Conservation (phyloP, 2,113 vertebrate species). For the Copsychus sechellarum region DNA sequence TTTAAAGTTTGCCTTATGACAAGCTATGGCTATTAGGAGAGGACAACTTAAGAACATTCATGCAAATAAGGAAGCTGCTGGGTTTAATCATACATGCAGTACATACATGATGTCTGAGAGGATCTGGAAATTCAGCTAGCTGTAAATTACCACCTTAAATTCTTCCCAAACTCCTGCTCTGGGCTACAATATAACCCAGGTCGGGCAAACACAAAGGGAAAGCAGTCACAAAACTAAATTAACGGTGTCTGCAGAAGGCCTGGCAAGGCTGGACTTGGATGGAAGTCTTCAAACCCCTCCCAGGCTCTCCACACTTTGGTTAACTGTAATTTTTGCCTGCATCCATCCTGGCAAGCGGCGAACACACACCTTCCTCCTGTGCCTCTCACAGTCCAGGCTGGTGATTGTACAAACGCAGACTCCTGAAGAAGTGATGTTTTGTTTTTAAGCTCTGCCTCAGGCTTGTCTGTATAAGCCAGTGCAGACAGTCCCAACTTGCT, state of each 20-base stretch:
- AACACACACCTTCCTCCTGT: background rate
- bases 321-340: background rate
- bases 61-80: background rate
- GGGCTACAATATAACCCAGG: background rate
- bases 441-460: background rate
- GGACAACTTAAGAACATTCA: background rate
- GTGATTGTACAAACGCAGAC: background rate
- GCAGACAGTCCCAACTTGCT: background rate
- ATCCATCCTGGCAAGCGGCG: background rate
- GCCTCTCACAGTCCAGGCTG: background rate
- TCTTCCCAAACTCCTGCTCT: background rate
- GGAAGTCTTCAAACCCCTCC: background rate
- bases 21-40: background rate
- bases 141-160: background rate
- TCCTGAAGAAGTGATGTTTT: background rate
- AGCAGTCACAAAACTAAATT: background rate
- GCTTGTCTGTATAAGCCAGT: background rate
- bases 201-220: background rate
- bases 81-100: background rate
- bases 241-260: background rate
- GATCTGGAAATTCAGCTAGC: background rate
- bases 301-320: background rate
- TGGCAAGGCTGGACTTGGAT: background rate
- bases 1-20: background rate
- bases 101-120: background rate